Evolutionary conservation across 2,888 invertebrate genomes (phyloP), one percentile per base, ranked within the genome.

Genomic region (Toxonevra muliebris): DNA sequence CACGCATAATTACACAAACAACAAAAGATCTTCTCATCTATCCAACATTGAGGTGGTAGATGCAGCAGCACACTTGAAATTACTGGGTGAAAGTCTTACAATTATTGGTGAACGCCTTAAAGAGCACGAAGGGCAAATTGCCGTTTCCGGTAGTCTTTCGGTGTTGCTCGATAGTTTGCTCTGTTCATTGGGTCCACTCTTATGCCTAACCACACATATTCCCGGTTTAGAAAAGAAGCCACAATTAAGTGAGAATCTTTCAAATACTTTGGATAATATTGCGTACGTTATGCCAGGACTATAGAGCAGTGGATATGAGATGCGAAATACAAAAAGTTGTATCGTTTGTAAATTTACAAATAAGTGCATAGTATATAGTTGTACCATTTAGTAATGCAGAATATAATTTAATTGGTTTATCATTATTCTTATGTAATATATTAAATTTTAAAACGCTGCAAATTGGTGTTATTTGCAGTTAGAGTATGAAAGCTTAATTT

Each of bases 101-200:
- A 95, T 96, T 80, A 96, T 98, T 75, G 97, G 98, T 0, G 94
- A 95, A 83, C 87, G 97, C 50, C 88, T 97, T 7, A 96, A 95
- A 83, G 96, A 97, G 79, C 96, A 96, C 78, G 95, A 96, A 90
- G 97, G 97, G 12, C 95, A 96, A 85, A 96, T 97, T 71, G 96
- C 97, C 0, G 96, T 97, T 15, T 97, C 96, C 0, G 97, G 97
- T 0, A 96, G 96, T 69, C 88, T 97, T 68, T 97, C 97, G 0
- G 96, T 97, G 13, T 87, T 98, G 13, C 86, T 98, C 72, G 97
- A 98, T 86, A 96, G 97, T 2, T 86, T 97, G 69, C 88, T 98
- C 42, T 97, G 97, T 85, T 94, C 97, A 1, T 87, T 97, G 75
- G 96, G 93, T 1, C 96, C 97, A 9, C 86, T 98, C 65, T 87